Base-by-base conservation (phyloP, 1,140 invertebrate species). In the Drosophila pruinosa region DNA sequence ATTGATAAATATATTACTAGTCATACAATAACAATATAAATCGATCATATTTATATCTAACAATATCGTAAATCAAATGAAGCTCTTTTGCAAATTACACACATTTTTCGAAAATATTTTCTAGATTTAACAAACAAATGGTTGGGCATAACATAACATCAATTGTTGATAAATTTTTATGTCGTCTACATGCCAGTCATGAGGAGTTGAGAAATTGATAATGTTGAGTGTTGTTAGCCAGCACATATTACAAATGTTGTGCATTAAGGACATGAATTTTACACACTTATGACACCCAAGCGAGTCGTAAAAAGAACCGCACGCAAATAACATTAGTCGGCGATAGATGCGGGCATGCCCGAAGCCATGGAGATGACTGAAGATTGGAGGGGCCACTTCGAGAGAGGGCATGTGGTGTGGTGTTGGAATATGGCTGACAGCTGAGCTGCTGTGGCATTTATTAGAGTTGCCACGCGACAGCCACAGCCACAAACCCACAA, bases 191-290 rank as follows among this genome's bases (percentile, higher is more conserved):
- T n/a, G 17, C 17, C n/a, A 14, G 6, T 17, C 24, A n/a, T 45
- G 57, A 12, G 19, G 34, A 38, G 59, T 48, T 68, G 10, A 50
- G 47, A 34, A 70, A 73, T 76, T 65, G 54, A 73, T 70, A 65
- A 77, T 74, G 57, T 43, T 36, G 57, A 45, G 59, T 72, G 61
- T 72, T 73, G 39, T 34, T 53, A 38, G 72, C 19, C 61, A 43
- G 39, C 45, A 65, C 53, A 73, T 72, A 71, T 85, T 80, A 80
- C 80, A 86, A 85, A 86, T 83, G 76, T 86, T 83, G 76, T 83
- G 76, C 81, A 85, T 85, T 86, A 85, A 67, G 73, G 61, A 65
- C 81, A 85, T 85, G 71, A 85, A 86, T 86, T 85, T 85, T 80
- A 74, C 72, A 81, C 82, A 86, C 81, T 85, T 85, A 85, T 86